Conservation (phyloP, 1,140 invertebrate genomes). For the Gonioctena quinquepunctata region DNA sequence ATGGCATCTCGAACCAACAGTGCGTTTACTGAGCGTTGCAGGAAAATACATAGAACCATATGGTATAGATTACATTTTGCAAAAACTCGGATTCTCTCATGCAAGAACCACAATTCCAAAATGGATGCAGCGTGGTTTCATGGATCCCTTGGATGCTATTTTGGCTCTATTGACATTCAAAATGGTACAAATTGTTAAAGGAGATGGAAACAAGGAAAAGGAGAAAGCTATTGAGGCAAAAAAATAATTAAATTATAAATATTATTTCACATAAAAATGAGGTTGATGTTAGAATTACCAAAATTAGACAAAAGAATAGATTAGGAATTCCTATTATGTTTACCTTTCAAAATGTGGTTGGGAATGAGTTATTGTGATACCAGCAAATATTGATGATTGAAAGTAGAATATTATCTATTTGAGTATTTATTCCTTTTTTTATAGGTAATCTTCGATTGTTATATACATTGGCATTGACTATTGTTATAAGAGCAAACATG, state of each 20-base stretch:
- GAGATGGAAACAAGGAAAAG: constrained; percentile 47
- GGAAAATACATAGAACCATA: constrained; percentile 96
- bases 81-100: constrained; percentile 95
- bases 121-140: constrained; percentile 96
- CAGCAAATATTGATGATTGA: too few relatives aligned
- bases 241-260: constrained; percentile 14
- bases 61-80: constrained; percentile 95
- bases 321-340: too few relatives aligned
- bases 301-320: not conserved
- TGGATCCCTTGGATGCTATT: constrained; percentile 93
- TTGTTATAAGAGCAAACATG: too few relatives aligned
- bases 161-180: constrained; percentile 72
- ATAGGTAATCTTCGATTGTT: too few relatives aligned
- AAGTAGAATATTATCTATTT: too few relatives aligned
- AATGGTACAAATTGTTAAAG: constrained; percentile 60
- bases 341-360: too few relatives aligned
- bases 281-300: not conserved
- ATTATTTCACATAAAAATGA: too few relatives aligned
- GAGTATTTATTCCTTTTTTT: too few relatives aligned
- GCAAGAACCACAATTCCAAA: constrained; percentile 98
- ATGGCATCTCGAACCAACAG: constrained; percentile 97
- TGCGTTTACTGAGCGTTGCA: constrained; percentile 69
- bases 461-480: too few relatives aligned
- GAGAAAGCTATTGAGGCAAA: constrained; percentile 31
- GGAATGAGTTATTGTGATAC: too few relatives aligned